These are phyloP conservation scores for Lepus americanus DNA, from an alignment of 2,113 vertebrate genomes.

Conservation along the genomic window DNA sequence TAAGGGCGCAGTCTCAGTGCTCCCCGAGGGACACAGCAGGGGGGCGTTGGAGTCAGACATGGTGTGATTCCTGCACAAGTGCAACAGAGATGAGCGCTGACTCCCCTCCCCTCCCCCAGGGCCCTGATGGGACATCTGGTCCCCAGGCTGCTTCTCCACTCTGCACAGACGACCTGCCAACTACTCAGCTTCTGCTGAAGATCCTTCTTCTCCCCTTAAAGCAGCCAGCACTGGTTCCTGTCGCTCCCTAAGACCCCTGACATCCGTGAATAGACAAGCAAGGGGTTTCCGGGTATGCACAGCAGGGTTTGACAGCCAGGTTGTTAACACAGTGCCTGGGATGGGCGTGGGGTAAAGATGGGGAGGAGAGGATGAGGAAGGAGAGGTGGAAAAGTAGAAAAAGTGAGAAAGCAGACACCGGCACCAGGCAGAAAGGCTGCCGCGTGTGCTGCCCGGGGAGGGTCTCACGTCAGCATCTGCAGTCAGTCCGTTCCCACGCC, in stretches of 20 bases:
- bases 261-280: background rate
- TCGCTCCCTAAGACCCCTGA: background rate
- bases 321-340: background rate
- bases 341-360: background rate
- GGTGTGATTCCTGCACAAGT: too few relatives aligned
- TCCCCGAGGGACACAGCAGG: too few relatives aligned
- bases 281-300: background rate
- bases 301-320: slow-evolving; percentile 3
- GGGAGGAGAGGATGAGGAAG: background rate
- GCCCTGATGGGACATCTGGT: background rate
- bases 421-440: background rate
- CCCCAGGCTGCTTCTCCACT: background rate
- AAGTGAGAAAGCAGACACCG: background rate
- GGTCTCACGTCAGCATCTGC: background rate
- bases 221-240: slow-evolving; percentile 33
- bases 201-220: slow-evolving; percentile 30
- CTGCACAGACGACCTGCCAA: background rate
- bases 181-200: background rate
- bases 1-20: too few relatives aligned
- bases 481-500: background rate
- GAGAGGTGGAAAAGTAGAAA: background rate
- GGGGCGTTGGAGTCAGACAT: too few relatives aligned
- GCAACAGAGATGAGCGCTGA: too few relatives aligned
- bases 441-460: too few relatives aligned
- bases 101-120: too few relatives aligned